Evolutionary conservation across 2,113 vertebrate species (phyloP), one percentile per base, ranked within the genome.

Genomic region (Ceratotherium simum): DNA sequence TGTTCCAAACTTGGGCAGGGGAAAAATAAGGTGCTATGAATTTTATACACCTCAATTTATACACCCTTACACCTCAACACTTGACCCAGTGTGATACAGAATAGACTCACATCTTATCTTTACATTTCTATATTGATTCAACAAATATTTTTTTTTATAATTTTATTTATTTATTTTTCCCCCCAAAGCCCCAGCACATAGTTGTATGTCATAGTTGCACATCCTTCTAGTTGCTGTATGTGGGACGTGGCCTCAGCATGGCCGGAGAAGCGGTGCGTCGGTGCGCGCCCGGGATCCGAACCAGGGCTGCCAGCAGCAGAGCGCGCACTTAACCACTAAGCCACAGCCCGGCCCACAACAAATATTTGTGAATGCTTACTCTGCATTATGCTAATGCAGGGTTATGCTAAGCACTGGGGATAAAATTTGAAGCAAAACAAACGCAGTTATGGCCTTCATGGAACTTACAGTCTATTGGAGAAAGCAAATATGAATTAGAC

Each of bases 381-480:
- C 65, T 51, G 21, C 31, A 7, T 42, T 42, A 42, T 42, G 42
- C 42, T 42, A 42, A 42, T 42, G 42, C n/a, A 58, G 16, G 25
- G n/a, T 70, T 75, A 54, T 85, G 39, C 46, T 80, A 69, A 80
- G 42, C 18, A 79, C 2, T 39, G n/a, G 16, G 9, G 39, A 79
- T 67, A 79, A 48, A 96, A 92, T 65, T 8, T 84, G 81, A 96
- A 92, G 23, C 5, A 64, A 85, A 31, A 79, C 25, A 90, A 25
- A 65, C 46, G 79, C 10, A 90, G 1, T 76, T 13, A 16, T 46
- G 51, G 51, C 60, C 25, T 87, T 95, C 54, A 75, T 20, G 48
- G 8, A 83, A 46, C 76, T 85, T 69, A 88, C 1, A 39, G 0
- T 80, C 64, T 70, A 75, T 17, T 27, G 31, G 8, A 16, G 21